Evolutionary conservation across 2,797 vertebrate species (phyloP), one percentile per base, ranked within the genome.

Genomic region (Geotrypetes seraphini): DNA sequence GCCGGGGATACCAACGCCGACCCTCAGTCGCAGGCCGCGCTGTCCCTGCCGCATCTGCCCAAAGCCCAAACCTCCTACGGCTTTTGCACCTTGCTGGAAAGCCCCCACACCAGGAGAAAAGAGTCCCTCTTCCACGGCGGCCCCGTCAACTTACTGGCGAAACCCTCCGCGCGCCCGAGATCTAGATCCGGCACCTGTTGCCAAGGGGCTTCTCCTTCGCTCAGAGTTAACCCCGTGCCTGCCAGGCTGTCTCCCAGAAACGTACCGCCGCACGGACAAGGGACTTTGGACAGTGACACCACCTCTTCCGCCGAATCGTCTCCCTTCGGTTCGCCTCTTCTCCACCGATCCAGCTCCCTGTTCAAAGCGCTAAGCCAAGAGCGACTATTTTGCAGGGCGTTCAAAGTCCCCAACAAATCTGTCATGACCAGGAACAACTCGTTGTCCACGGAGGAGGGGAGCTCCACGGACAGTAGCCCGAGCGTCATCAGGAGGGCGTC

Each of bases 1-100:
- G 78, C 79, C 32, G 82, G 85, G 6, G 79, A 84, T 28, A 91
- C 88, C 8, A 88, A 90, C 15, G 85, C 84, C 2, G 88, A 91
- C 50, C 87, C 88, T 16, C 84, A 76, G 22, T 91, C 84, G 50
- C 85, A 87, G 53, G 86, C 84, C 73, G 64, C 47, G n/a, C 29
- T 57, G 7, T 47, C 53, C 7, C 22, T 57, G 12, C 35, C 29
- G 3, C 53, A 57, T 38, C 39, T 56, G 11, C 22, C 32, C 3
- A 50, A 50, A 37, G 19, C 23, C 11, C 25, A 37, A 3, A 87
- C 87, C 43, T 81, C 82, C 52, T 90, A 88, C 3, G 86, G 87
- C 17, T 90, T 90, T 36, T 88, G 84, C 53, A 84, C 84, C 7
- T 58, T 90, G 30, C 58, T 88, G 22, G 86, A 88, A 59, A 88